Evolutionary conservation across 2,888 invertebrate species (phyloP).

Genomic region (Apodemia mormo): DNA sequence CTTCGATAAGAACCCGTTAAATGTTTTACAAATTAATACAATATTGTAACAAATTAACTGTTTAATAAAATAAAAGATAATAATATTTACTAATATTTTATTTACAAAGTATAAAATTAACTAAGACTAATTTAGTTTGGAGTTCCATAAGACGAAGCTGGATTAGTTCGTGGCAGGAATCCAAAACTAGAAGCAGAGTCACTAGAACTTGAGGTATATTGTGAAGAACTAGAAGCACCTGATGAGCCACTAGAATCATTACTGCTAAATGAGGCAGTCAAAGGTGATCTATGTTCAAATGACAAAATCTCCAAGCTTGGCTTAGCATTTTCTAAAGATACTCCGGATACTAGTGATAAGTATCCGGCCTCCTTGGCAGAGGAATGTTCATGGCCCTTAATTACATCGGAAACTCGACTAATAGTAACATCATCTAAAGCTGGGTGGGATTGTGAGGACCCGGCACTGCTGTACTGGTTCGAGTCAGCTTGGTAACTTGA

Average conservation of each 20-base stretch:
- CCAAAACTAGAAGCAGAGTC: constrained; percentile 45
- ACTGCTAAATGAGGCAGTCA: constrained; percentile 16
- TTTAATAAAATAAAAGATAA: constrained; percentile 13
- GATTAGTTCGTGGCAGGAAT: constrained; percentile 63
- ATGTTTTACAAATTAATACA: too few relatives aligned
- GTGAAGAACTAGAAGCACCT: neutral
- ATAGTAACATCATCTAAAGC: constrained; percentile 64
- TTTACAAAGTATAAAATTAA: constrained; percentile 40
- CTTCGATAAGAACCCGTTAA: too few relatives aligned
- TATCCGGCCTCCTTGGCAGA: constrained; percentile 67
- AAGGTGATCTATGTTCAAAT: constrained; percentile 64
- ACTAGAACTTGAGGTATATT: constrained; percentile 28
- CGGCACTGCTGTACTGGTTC: constrained; percentile 54
- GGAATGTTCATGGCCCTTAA: constrained; percentile 66
- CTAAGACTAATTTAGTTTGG: constrained; percentile 54
- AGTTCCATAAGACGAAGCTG: constrained; percentile 58
- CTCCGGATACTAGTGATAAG: constrained; percentile 66
- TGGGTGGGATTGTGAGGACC: constrained; percentile 51
- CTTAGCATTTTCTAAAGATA: constrained; percentile 63
- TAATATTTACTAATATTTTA: constrained; percentile 34
- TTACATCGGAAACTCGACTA: constrained; percentile 61
- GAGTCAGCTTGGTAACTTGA: constrained; percentile 61
- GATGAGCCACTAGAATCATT: constrained; percentile 17
- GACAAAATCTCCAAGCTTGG: constrained; percentile 73
- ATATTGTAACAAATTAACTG: neutral